These are phyloP conservation scores for Rhabdomys dilectus DNA, from an alignment of 2,113 vertebrate genomes.

Conservation along the genomic window DNA sequence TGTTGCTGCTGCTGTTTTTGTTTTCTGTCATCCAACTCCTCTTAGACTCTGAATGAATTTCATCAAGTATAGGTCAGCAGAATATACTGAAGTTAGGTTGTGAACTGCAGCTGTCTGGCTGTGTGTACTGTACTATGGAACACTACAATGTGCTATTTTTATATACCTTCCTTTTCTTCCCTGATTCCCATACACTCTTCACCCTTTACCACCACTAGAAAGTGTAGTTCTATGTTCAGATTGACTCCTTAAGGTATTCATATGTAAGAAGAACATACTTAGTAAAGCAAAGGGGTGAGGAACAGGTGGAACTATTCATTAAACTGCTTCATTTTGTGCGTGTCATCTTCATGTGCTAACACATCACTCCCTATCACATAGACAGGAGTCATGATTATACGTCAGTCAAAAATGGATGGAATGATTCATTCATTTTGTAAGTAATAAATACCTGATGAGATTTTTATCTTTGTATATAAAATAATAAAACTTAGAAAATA, in stretches of 20 bases:
- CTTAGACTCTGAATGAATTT: not conserved
- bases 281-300: not conserved
- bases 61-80: not conserved
- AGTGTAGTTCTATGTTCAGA: not conserved
- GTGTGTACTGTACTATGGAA: not conserved
- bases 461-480: not conserved
- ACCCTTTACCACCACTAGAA: no score
- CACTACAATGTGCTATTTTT: not conserved
- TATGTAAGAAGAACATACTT: not conserved
- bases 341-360: not conserved
- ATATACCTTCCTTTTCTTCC: not conserved
- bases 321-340: not conserved
- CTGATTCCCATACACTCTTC: not conserved
- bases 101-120: not conserved
- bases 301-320: not conserved
- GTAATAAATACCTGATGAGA: not conserved
- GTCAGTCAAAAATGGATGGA: not conserved
- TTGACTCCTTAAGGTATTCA: not conserved
- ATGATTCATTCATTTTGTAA: not conserved
- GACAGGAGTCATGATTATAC: not conserved
- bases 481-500: not conserved
- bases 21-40: not conserved
- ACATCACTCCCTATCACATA: not conserved
- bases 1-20: not conserved
- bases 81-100: not conserved